Evolutionary conservation across 2,113 vertebrate genomes (phyloP), one percentile per base, ranked within the genome.

Genomic region (Sorex araneus): DNA sequence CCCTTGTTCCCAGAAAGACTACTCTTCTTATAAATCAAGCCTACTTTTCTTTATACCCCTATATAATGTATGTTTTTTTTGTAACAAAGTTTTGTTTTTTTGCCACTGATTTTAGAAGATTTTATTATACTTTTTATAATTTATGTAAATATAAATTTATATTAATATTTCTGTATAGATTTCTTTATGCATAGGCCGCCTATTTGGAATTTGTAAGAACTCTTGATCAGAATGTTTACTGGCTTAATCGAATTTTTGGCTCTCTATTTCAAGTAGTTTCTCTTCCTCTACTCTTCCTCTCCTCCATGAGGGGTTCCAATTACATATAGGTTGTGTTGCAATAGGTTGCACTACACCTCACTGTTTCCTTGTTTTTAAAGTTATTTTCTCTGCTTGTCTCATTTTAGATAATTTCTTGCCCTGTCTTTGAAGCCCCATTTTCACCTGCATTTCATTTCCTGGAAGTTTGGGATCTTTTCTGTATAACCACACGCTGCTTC

Each of bases 271-370:
- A 43, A 64, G 45, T 69, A n/a, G 2, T 27, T 78, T 84, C 87
- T 16, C 6, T 50, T 50, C 47, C 47, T 50, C 47, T 3, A 18
- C 1, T 28, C 15, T 63, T 1, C n/a, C 5, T 16, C 1, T 0
- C 93, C 13, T 80, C n/a, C 80, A 1, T 2, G 30, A 2, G 54
- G 2, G 0, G 28, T 12, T 81, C 10, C 4, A 79, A 5, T 71
- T 64, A 5, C 8, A 54, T 1, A 9, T 66, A 5, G 10, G 36
- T 47, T 34, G 25, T 9, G 3, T 9, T 30, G 6, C 23, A 47
- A 50, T 6, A 71, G 50, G 18, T 19, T 76, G 23, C 82, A 71
- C 27, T 15, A 43, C 0, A 66, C 11, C 7, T 84, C 7, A 45
- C 4, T 43, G 8, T 11, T 54, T 25, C 11, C 74, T 43, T 50